Base-by-base conservation (phyloP, 2,888 invertebrate genomes). In the Dryadula phaetusa region DNA sequence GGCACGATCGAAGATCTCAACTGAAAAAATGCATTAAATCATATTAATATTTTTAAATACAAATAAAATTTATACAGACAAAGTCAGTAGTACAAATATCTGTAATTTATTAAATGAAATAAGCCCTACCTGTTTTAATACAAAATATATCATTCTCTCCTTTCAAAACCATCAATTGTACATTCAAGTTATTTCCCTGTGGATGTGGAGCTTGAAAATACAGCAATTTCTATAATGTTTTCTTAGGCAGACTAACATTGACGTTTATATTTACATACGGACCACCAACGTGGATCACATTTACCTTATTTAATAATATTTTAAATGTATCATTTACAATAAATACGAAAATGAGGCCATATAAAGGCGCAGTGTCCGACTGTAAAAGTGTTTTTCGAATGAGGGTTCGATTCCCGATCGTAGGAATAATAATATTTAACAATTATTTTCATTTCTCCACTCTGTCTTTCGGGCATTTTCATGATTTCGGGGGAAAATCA, bases 111-210 rank as follows among this genome's bases (percentile, higher is more conserved):
- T 16, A 49, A 14, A 37, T 22, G 22, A 22, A 22, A 56, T 22
- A 22, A 52, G 8, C 40, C n/a, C 25, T 56, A 10, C 25, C 14
- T 5, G 40, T 56, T 56, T 56, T 56, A 56, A 56, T 56, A 56
- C 40, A 54, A 37, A 34, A 37, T 54, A 54, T 56, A n/a, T 40
- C 40, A 56, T 56, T 56, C 40, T 56, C 40, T 56, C 22, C 40
- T 22, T 56, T 22, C 56, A 40, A 56, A 56, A 40, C 22, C 56
- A 60, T 60, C 42, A 32, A 60, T 32, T 44, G 60, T 32, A 60
- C 44, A 32, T 44, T 6, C 60, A 60, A 25, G 44, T 60, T 60
- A 60, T 60, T 60, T 60, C 60, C 60, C 60, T 42, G 14, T 44
- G 60, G 60, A 60, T 60, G 14, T 7, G 42, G 28, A 56, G 37